Base-by-base conservation (phyloP, 2,113 vertebrate genomes). In the Pimephales promelas region DNA sequence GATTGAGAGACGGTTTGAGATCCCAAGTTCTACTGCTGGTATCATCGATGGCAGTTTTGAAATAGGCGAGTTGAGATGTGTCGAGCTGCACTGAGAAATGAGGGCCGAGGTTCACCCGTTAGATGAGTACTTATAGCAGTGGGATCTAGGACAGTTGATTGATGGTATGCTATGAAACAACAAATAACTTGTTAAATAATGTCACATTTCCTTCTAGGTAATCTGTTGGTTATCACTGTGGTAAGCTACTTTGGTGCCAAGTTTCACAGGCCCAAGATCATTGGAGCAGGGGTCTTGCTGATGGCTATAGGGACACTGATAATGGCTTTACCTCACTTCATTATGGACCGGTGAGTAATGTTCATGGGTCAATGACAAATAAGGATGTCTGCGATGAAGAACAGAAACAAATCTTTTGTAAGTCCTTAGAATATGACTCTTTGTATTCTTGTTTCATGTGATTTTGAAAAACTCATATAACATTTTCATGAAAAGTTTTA, bases 241-340 rank as follows among this genome's bases (percentile, higher is more conserved):
- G 96, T 98, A 87, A 98, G 97, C 90, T 97, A 97, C 93, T 99
- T 98, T 84, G 97, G 97, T 73, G 95, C 96, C 31, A 97, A 94
- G 88, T 95, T 98, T 89, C 97, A 99, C 88, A 94, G 96, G 68
- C 97, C 97, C 80, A 98, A 28, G 28, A 28, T 28, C 28, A 28
- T 28, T 28, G 28, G 28, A 28, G 28, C 28, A 28, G 28, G 28
- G 18, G 96, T 95, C 81, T 2, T 28, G 28, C 28, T 28, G 28
- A 99, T 99, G 97, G 95, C 95, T 47, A 85, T 94, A 5, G 97
- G 97, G 72, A 99, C 97, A 5, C 91, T 99, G 86, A 91, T 99
- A 79, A 98, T 97, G 14, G 95, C 96, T 0, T 83, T 95, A 91
- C 97, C 97, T 76, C 97, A 98, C 82, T 98, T 98, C 94, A 94